A percentile compares a stretch with the other conserved stretches of the same genome.
Conservation (phyloP, 2,888 invertebrate species). For the Colletes collaris region DNA sequence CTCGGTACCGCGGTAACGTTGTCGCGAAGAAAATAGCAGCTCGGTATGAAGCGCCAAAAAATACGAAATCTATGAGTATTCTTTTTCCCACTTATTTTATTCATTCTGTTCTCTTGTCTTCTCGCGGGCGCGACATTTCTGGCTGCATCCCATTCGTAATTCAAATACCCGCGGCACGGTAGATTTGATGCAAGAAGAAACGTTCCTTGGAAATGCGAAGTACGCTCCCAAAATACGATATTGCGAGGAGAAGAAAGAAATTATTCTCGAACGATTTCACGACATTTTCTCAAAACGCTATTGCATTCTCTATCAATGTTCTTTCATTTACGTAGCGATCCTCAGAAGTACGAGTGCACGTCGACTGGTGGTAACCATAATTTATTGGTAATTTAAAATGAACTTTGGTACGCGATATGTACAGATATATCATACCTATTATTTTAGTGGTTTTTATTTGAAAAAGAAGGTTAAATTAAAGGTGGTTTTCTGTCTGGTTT, state of each 20-base stretch:
- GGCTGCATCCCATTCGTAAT: slow-evolving; percentile 24
- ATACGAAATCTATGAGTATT: slow-evolving; percentile 42
- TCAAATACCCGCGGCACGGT: slow-evolving; percentile 25
- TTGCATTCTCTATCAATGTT: background rate
- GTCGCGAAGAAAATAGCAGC: slow-evolving; percentile 31
- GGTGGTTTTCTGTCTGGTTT: too few species aligned
- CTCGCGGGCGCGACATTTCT: slow-evolving; percentile 22
- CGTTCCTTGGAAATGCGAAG: slow-evolving; percentile 2
- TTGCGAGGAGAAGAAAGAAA: background rate
- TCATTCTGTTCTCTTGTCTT: slow-evolving; percentile 17
- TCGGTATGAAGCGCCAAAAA: slow-evolving; percentile 15
- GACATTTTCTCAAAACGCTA: slow-evolving; percentile 4
- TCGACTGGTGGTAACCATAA: too few species aligned
- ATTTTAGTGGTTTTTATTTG: too few species aligned
- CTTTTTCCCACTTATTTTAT: slow-evolving; percentile 26
- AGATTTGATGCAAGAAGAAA: slow-evolving; percentile 10
- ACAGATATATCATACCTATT: too few species aligned
- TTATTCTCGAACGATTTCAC: background rate
- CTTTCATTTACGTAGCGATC: background rate
- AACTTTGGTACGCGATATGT: too few species aligned
- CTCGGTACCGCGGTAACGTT: slow-evolving; percentile 17
- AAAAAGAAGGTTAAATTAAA: too few species aligned
- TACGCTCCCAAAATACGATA: background rate
- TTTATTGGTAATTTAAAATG: too few species aligned
- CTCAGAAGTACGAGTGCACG: background rate